Evolutionary conservation across 2,888 invertebrate genomes (phyloP).

Genomic region (Dioctria linearis): DNA sequence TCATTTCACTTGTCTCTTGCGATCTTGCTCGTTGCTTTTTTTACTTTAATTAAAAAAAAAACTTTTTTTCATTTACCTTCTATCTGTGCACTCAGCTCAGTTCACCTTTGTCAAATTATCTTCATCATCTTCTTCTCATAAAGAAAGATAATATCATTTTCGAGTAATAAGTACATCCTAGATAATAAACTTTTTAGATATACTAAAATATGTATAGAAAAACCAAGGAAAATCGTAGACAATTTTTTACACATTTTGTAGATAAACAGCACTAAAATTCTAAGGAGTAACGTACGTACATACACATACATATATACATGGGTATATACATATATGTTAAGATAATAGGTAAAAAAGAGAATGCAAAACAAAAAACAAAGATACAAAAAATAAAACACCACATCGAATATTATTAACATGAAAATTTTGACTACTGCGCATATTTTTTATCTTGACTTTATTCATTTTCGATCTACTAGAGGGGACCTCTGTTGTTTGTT

Average conservation of each 20-base stretch:
- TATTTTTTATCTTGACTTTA: constrained; percentile 19
- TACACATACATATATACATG: too few species aligned
- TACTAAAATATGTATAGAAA: constrained; percentile 16
- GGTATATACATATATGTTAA: not conserved
- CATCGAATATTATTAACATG: constrained; percentile 29
- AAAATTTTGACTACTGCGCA: constrained; percentile 25
- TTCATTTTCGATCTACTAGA: constrained; percentile 28
- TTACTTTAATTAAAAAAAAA: too few species aligned
- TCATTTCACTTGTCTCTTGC: too few species aligned
- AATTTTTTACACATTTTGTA: constrained; percentile 52
- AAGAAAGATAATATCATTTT: constrained; percentile 7
- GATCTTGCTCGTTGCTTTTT: too few species aligned
- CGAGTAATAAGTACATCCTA: not conserved
- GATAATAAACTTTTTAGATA: constrained; percentile 19
- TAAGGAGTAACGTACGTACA: constrained; percentile 20
- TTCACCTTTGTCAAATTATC: constrained; percentile 8
- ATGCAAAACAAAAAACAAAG: constrained; percentile 21
- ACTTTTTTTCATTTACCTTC: too few species aligned
- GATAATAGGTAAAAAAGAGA: constrained; percentile 5
- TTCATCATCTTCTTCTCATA: not conserved
- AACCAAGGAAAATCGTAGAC: constrained; percentile 12
- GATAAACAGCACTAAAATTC: constrained; percentile 47
- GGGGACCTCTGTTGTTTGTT: constrained; percentile 27
- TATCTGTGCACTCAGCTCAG: not conserved
- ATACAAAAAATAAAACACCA: constrained; percentile 25